Percentiles rank a stretch among this genome's conserved stretches.
phyloP scores from a whole-genome alignment of 2,888 invertebrate genomes.

The Rhamphomyia laevipes region DNA sequence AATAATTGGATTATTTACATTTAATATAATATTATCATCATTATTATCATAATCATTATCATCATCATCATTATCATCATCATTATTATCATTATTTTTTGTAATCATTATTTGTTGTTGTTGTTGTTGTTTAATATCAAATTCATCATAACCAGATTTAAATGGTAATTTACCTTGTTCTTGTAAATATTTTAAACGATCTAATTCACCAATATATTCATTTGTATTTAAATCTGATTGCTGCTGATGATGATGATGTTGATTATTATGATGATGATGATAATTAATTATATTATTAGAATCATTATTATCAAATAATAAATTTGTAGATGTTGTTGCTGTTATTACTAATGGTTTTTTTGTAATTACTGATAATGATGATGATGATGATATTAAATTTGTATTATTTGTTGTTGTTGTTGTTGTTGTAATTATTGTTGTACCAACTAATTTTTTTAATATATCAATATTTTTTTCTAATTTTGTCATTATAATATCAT shows the following conservation, averaged over 20 bases:
- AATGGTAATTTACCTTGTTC: conserved; percentile 4
- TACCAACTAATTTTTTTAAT: conserved; percentile 31
- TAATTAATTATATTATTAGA: no score
- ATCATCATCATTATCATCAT: background rate
- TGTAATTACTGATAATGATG: background rate
- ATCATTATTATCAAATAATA: no score
- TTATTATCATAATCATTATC: background rate
- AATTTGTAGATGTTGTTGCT: background rate
- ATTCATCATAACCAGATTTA: background rate
- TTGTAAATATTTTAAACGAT: conserved; percentile 8
- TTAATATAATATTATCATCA: conserved; percentile 6
- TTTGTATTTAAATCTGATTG: background rate
- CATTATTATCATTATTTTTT: background rate
- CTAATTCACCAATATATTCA: conserved; percentile 7
- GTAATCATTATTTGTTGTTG: background rate
- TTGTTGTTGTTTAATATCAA: background rate
- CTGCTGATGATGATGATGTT: background rate
- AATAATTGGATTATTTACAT: background rate
- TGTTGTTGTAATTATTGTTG: background rate
- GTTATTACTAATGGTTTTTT: background rate
- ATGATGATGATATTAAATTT: background rate
- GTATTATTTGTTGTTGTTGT: background rate
- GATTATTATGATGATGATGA: background rate
- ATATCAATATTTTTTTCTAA: conserved; percentile 33
- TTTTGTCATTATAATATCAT: conserved; percentile 27